These are phyloP conservation scores for Pangasius sanitwongsei DNA, from an alignment of 2,797 vertebrate genomes.

Conservation along the genomic window DNA sequence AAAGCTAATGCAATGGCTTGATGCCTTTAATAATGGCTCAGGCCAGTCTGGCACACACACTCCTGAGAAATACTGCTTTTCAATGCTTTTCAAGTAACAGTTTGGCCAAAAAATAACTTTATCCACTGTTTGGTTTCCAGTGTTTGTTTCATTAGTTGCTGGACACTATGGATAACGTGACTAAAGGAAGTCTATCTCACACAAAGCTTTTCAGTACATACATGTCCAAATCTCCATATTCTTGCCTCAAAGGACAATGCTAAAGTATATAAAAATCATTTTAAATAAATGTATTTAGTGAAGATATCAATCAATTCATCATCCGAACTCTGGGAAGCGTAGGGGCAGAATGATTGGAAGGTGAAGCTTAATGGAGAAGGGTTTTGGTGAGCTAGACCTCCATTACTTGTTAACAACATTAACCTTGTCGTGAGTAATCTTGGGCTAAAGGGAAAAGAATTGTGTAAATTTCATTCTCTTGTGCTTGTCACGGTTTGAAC, in stretches of 20 bases:
- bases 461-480: background rate
- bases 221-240: background rate
- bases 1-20: slow-evolving; percentile 8
- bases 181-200: background rate
- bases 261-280: background rate
- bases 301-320: background rate
- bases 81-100: background rate
- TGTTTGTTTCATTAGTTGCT: background rate
- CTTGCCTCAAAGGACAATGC: too few species aligned
- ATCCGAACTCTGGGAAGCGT: background rate
- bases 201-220: background rate
- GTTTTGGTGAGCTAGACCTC: background rate
- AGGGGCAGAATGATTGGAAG: background rate
- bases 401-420: background rate
- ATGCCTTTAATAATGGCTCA: slow-evolving; percentile 10
- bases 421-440: background rate
- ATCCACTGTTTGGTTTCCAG: background rate
- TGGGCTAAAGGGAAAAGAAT: background rate
- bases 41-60: slow-evolving; percentile 17
- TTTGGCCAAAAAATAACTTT: background rate
- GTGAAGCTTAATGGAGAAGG: background rate
- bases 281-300: background rate
- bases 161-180: background rate
- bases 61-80: slow-evolving; percentile 34
- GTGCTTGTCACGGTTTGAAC: background rate